These are phyloP conservation scores for Melospiza melodia DNA, from an alignment of 2,113 vertebrate species.

Conservation along the genomic window DNA sequence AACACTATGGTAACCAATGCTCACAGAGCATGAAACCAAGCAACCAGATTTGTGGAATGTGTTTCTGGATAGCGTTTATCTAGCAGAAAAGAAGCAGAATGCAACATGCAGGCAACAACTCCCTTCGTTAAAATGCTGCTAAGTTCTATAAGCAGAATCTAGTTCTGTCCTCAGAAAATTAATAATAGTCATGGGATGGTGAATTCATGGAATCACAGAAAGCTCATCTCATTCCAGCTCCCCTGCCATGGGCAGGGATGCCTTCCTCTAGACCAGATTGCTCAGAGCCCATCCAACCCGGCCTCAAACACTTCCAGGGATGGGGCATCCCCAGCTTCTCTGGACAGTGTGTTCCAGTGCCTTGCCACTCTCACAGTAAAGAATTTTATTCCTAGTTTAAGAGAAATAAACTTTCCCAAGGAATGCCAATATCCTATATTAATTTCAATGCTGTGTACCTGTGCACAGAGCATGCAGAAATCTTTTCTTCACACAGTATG, in stretches of 20 bases:
- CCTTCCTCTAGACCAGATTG: background rate
- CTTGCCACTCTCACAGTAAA: background rate
- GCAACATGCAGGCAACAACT: background rate
- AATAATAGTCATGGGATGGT: background rate
- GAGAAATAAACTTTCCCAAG: background rate
- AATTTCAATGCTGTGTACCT: background rate
- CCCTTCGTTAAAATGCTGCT: background rate
- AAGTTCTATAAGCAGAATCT: background rate
- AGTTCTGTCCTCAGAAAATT: background rate
- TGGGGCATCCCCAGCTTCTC: background rate
- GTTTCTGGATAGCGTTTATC: conserved; percentile 18
- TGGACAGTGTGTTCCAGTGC: background rate
- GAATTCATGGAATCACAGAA: background rate
- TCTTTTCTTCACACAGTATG: background rate
- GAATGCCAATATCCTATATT: background rate
- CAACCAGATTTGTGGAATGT: conserved; percentile 34
- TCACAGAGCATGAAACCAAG: conserved; percentile 27
- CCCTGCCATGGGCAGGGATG: background rate
- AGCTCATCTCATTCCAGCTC: background rate
- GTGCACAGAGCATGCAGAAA: background rate
- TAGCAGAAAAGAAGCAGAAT: background rate
- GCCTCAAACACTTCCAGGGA: background rate
- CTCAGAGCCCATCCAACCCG: background rate
- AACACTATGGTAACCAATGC: background rate
- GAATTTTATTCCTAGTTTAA: background rate